These are phyloP conservation scores for Thaumetopoea pityocampa DNA, from an alignment of 1,140 invertebrate species.

Conservation along the genomic window DNA sequence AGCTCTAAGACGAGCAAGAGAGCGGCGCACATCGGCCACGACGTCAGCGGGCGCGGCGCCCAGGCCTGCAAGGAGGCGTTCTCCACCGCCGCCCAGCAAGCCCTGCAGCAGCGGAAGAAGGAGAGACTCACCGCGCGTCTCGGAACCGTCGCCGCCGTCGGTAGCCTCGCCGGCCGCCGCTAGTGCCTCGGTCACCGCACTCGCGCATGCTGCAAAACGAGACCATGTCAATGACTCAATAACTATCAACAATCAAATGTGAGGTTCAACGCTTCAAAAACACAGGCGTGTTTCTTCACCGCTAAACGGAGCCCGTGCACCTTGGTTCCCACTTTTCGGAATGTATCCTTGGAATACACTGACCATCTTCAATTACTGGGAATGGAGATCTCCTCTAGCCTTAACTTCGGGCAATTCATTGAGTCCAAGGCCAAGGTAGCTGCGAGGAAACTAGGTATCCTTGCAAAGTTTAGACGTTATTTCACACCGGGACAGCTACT, in stretches of 20 bases:
- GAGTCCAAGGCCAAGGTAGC: too few relatives aligned
- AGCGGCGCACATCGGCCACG: constrained; percentile 86
- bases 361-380: too few relatives aligned
- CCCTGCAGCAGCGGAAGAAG: constrained; percentile 79
- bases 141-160: constrained; percentile 26
- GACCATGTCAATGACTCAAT: background rate
- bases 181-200: constrained; percentile 76
- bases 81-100: constrained; percentile 64
- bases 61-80: constrained; percentile 49
- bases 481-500: too few relatives aligned
- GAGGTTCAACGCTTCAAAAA: background rate
- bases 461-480: too few relatives aligned
- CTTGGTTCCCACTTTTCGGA: too few relatives aligned
- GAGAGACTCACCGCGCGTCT: constrained; percentile 70
- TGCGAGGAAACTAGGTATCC: too few relatives aligned
- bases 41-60: constrained; percentile 73
- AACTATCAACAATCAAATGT: background rate
- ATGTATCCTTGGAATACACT: too few relatives aligned
- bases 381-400: too few relatives aligned
- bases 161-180: constrained; percentile 42
- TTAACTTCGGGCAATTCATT: too few relatives aligned
- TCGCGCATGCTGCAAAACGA: constrained; percentile 74
- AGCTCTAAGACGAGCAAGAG: constrained; percentile 83
- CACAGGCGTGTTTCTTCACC: background rate
- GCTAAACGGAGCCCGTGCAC: too few relatives aligned